phyloP scores from a whole-genome alignment of 2,113 vertebrate genomes.

The Rhynchopsitta pachyrhyncha region DNA sequence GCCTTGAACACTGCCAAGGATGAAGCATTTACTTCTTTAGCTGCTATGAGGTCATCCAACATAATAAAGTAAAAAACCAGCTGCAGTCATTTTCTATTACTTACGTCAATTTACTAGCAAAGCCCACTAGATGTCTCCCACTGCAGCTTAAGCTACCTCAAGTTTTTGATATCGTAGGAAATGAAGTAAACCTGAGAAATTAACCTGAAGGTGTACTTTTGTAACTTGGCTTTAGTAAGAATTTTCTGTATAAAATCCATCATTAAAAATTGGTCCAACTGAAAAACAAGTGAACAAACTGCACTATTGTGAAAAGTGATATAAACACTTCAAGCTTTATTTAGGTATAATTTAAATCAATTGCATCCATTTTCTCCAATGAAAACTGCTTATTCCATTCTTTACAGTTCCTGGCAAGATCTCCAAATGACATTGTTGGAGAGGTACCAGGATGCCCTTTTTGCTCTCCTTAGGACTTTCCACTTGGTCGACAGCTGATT shows the following conservation, averaged over 20 bases:
- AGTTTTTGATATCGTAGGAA: not conserved
- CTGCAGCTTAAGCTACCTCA: not conserved
- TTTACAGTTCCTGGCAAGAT: not conserved
- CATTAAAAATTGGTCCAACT: not conserved
- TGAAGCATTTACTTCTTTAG: not conserved
- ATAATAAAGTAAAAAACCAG: not conserved
- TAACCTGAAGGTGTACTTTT: not conserved
- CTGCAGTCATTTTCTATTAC: not conserved
- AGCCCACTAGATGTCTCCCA: slow-evolving; percentile 21
- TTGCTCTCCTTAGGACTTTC: not conserved
- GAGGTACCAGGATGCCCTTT: not conserved
- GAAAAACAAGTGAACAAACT: not conserved
- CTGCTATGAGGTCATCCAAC: not conserved
- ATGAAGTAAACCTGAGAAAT: not conserved
- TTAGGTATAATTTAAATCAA: not conserved
- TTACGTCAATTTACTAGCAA: not conserved
- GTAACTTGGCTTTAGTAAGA: not conserved
- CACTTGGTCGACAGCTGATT: not conserved
- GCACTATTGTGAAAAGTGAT: not conserved
- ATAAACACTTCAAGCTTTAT: not conserved
- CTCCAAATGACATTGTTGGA: not conserved
- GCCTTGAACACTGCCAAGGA: not conserved
- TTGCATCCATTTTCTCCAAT: not conserved
- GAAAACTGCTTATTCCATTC: not conserved
- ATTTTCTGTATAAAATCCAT: not conserved